Percentiles rank a stretch among this genome's conserved stretches.
Conservation (phyloP, 2,797 vertebrate species). For the Eupleurogrammus muticus region DNA sequence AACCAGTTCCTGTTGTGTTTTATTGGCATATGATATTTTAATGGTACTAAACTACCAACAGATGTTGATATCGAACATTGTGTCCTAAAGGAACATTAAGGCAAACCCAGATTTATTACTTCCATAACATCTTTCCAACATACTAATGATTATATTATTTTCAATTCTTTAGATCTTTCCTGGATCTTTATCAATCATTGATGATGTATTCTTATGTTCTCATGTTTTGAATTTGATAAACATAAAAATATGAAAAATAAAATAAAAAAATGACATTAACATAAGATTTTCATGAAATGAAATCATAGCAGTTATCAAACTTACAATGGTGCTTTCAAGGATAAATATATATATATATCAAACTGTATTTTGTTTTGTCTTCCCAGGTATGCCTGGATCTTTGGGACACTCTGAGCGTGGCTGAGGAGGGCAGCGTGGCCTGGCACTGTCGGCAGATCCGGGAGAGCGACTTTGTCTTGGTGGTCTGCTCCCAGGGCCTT, state of each 20-base stretch:
- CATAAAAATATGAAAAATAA: too few species aligned
- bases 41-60: neutral
- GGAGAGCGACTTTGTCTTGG: conserved; percentile 83
- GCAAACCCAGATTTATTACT: neutral
- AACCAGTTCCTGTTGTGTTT: too few species aligned
- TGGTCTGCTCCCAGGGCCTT: conserved; percentile 82
- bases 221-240: too few species aligned
- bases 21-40: too few species aligned
- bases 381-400: conserved; percentile 84
- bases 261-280: too few species aligned
- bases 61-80: neutral
- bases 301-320: too few species aligned
- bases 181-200: too few species aligned
- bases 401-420: conserved; percentile 82
- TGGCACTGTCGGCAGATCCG: conserved; percentile 81
- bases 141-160: neutral
- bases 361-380: neutral
- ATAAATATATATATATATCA: too few species aligned
- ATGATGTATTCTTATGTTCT: too few species aligned
- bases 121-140: neutral
- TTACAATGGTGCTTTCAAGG: too few species aligned
- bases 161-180: too few species aligned
- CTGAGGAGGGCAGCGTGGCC: conserved; percentile 76
- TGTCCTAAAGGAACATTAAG: neutral
- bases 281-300: too few species aligned